Evolutionary conservation across 2,797 vertebrate genomes (phyloP), one percentile per base, ranked within the genome.

Genomic region (Hemibagrus guttatus): DNA sequence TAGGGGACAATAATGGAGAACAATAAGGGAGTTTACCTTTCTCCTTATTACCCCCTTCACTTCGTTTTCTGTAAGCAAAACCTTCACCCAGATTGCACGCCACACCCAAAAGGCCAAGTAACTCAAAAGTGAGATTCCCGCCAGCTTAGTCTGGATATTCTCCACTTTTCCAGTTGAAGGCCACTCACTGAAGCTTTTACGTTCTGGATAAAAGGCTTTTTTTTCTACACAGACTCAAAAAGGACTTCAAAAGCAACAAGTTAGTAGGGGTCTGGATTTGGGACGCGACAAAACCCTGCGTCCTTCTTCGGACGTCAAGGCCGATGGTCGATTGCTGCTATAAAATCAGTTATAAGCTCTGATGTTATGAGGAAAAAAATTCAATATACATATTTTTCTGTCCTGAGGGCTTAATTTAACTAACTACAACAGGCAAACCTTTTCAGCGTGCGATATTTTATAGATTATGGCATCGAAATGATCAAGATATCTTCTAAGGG

Each of bases 11-110:
- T 14, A 69, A 54, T 49, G 39, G 71, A 75, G 63, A 56, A 87
- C 81, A 84, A 83, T 79, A 39, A 21, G n/a, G n/a, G 64, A 61
- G 81, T 68, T 59, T 75, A 83, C 58, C 71, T 66, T 80, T 61
- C 69, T 42, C 6, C 59, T 78, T 28, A 17, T 54, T 26, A n/a
- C 19, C 42, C 81, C 35, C 11, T 66, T 83, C 7, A 35, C 52
- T 59, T 71, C 49, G 12, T 52, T 52, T 76, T 83, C 17, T 52
- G 74, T 84, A 79, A 80, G 63, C 54, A 87, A 72, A 84, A 63
- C 49, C 31, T 52, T 42, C 26, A 35, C 61, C 19, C 28, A 81
- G 17, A 49, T 46, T 39, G 59, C 35, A 68, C 23, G 42, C 64
- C 85, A 83, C 85, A 86, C 46, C 58, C 42, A 49, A 21, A 64